A percentile compares a stretch with the other conserved stretches of the same genome.
These are phyloP conservation scores for Caenorhabditis imperialis DNA, from an alignment of 2,888 invertebrate species.

Conservation along the genomic window DNA sequence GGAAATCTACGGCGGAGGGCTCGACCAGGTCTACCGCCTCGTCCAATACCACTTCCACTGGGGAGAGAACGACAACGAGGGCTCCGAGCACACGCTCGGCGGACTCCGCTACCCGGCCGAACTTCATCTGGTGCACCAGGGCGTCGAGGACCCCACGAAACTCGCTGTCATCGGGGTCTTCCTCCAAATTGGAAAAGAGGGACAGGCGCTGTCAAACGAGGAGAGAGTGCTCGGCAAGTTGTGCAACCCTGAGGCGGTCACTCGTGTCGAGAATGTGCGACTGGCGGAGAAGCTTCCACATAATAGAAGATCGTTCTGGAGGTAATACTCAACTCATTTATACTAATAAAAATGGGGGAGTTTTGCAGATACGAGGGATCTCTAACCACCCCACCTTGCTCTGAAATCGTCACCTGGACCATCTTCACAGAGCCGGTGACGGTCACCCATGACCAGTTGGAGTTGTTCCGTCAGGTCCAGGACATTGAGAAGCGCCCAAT, in stretches of 20 bases:
- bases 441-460: conserved; percentile 71
- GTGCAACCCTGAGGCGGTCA: conserved; percentile 49
- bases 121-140: conserved; percentile 76
- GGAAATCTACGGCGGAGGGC: conserved; percentile 74
- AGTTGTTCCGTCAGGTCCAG: conserved; percentile 69
- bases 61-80: conserved; percentile 72
- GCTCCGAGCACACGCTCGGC: conserved; percentile 74
- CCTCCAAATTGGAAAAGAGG: conserved; percentile 65
- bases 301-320: conserved; percentile 67
- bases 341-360: conserved; percentile 30
- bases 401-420: conserved; percentile 75
- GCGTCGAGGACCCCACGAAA: conserved; percentile 71
- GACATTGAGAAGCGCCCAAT: conserved; percentile 65
- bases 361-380: conserved; percentile 74
- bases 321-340: conserved; percentile 60
- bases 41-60: conserved; percentile 78
- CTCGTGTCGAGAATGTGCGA: conserved; percentile 56
- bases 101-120: conserved; percentile 73
- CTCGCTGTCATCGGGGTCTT: conserved; percentile 76
- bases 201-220: conserved; percentile 56
- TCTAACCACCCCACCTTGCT: conserved; percentile 76
- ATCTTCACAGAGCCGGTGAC: conserved; percentile 75
- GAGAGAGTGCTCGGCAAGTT: conserved; percentile 54
- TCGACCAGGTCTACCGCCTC: conserved; percentile 75
- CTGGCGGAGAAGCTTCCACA: conserved; percentile 69